phyloP scores from a whole-genome alignment of 2,888 invertebrate genomes.

The Ganaspis brasiliensis region DNA sequence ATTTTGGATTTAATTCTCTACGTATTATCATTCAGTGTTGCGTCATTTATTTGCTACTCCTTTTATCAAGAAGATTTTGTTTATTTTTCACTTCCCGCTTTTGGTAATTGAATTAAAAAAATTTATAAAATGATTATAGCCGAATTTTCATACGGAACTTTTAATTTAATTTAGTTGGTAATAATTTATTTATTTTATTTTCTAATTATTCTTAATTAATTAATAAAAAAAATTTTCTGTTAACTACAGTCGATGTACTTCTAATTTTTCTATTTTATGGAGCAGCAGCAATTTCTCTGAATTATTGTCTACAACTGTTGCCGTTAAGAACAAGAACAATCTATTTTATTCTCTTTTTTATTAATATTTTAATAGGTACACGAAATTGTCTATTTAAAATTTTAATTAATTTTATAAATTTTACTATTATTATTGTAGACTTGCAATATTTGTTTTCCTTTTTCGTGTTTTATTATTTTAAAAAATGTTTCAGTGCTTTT shows the following conservation, averaged over 20 bases:
- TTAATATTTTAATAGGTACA: constrained; percentile 56
- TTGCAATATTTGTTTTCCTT: too few relatives aligned
- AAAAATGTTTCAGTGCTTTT: constrained; percentile 48
- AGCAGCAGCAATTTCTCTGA: constrained; percentile 56
- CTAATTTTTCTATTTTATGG: constrained; percentile 59
- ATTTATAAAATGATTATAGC: background rate
- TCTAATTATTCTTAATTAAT: too few relatives aligned
- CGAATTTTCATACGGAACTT: background rate
- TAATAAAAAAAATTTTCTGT: background rate
- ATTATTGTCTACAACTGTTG: constrained; percentile 59
- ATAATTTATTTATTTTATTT: background rate
- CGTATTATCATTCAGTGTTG: constrained; percentile 45
- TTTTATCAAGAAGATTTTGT: background rate
- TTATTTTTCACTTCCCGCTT: background rate
- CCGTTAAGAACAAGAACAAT: constrained; percentile 48
- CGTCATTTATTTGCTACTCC: background rate
- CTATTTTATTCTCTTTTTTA: constrained; percentile 51
- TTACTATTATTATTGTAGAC: background rate
- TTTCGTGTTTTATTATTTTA: too few relatives aligned
- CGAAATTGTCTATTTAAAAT: too few relatives aligned
- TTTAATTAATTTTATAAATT: constrained; percentile 8
- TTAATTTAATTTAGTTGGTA: background rate
- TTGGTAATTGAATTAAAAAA: background rate
- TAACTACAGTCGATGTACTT: constrained; percentile 51
- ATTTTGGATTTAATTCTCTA: constrained; percentile 60